phyloP scores from a whole-genome alignment of 2,113 vertebrate genomes.

The Cebus imitator region DNA sequence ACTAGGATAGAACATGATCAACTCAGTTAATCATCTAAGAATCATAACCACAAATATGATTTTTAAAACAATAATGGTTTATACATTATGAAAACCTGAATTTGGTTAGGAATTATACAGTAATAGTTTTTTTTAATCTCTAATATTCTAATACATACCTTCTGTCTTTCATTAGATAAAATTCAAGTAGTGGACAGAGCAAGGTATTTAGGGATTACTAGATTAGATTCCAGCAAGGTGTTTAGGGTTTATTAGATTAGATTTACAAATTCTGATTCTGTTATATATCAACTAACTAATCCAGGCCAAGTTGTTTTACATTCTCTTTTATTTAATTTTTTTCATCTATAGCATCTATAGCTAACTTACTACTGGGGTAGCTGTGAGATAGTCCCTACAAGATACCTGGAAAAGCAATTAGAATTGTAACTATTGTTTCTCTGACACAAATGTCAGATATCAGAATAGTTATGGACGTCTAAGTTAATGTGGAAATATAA shows the following conservation, averaged over 20 bases:
- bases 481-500: neutral
- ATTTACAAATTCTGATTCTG: neutral
- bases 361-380: neutral
- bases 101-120: neutral
- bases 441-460: neutral
- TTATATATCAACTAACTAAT: neutral
- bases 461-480: neutral
- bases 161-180: neutral
- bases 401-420: neutral
- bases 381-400: neutral
- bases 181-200: neutral
- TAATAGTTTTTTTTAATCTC: neutral
- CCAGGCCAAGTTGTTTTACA: neutral
- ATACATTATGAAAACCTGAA: neutral
- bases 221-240: neutral
- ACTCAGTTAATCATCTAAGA: slow-evolving; percentile 66
- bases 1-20: slow-evolving; percentile 59
- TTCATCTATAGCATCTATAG: neutral
- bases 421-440: neutral
- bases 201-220: neutral
- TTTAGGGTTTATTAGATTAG: neutral
- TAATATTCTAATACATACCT: neutral
- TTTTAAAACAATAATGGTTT: slow-evolving; percentile 68
- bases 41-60: slow-evolving; percentile 52
- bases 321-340: neutral